These are phyloP conservation scores for Crenichthys baileyi DNA, from an alignment of 2,797 vertebrate species.

Conservation along the genomic window DNA sequence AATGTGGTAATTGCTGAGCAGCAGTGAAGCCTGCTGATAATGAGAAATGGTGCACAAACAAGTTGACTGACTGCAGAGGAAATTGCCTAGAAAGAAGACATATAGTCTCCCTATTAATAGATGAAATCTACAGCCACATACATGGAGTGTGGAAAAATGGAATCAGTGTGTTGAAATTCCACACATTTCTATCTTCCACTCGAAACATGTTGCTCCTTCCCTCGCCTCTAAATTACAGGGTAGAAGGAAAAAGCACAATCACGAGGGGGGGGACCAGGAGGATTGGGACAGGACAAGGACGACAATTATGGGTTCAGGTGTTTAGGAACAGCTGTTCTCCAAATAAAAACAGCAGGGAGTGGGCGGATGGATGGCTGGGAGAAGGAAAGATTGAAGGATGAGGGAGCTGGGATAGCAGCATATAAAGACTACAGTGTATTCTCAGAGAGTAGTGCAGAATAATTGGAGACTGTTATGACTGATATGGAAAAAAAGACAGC, in stretches of 20 bases:
- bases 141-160: conserved; percentile 50
- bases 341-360: conserved; percentile 48
- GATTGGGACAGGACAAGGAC: conserved; percentile 15
- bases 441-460: conserved; percentile 58
- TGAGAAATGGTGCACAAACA: conserved; percentile 45
- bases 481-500: conserved; percentile 37
- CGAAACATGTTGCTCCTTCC: conserved; percentile 76
- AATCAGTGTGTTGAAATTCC: conserved; percentile 66
- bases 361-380: conserved; percentile 19
- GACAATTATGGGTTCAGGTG: conserved; percentile 73
- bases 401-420: conserved; percentile 20
- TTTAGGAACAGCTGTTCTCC: conserved; percentile 77
- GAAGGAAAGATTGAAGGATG: conserved; percentile 22
- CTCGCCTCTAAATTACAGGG: conserved; percentile 76
- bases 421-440: conserved; percentile 1
- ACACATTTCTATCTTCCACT: conserved; percentile 66
- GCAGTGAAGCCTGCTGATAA: conserved; percentile 52
- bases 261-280: conserved; percentile 2
- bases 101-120: not conserved
- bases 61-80: conserved; percentile 28
- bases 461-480: conserved; percentile 56
- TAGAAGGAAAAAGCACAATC: conserved; percentile 37
- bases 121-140: conserved; percentile 2
- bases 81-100: conserved; percentile 14
- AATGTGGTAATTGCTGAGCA: conserved; percentile 56